Evolutionary conservation across 2,113 vertebrate species (phyloP), one percentile per base, ranked within the genome.

Genomic region (Xyliphius kryptos): DNA sequence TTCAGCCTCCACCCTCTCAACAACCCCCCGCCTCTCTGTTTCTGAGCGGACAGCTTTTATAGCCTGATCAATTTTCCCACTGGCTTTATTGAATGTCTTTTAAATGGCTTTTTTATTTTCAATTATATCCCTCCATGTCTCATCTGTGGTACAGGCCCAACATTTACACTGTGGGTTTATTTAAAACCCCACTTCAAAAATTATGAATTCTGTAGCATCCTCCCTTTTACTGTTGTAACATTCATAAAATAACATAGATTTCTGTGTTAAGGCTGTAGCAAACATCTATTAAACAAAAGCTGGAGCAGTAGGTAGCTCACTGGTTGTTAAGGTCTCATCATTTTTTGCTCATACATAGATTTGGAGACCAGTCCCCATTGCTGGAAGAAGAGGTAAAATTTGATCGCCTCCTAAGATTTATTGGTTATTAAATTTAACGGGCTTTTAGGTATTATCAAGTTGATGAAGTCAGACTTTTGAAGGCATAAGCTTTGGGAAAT

Each of bases 91-190:
- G 81, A 87, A 80, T 81, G 79, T 73, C 77, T 82, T 85, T 85
- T 81, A 85, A 85, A 83, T 74, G 74, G 69, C 73, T 75, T 78
- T 76, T 86, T 86, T 85, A 86, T 83, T 83, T 82, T 77, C 79
- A 79, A 72, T 71, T 74, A 83, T 82, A 83, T 81, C 71, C 74
- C 75, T 48, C 77, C 69, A 74, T 76, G 73, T 81, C 61, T 69
- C 71, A 59, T 32, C 62, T 76, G 70, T 60, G 68, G 66, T 67
- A 70, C 61, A 72, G 69, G 52, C 69, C 74, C 70, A 17, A 65
- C 70, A 48, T 65, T 70, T 70, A 69, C 61, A 72, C 71, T 67
- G 70, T 70, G 60, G 75, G 82, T 76, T 76, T 83, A 86, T 84
- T 77, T 82, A 82, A 82, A 80, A 72, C 67, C 77, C 63, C 83